These are phyloP conservation scores for Cataglyphis cursor DNA, from an alignment of 2,888 invertebrate genomes.

Conservation along the genomic window DNA sequence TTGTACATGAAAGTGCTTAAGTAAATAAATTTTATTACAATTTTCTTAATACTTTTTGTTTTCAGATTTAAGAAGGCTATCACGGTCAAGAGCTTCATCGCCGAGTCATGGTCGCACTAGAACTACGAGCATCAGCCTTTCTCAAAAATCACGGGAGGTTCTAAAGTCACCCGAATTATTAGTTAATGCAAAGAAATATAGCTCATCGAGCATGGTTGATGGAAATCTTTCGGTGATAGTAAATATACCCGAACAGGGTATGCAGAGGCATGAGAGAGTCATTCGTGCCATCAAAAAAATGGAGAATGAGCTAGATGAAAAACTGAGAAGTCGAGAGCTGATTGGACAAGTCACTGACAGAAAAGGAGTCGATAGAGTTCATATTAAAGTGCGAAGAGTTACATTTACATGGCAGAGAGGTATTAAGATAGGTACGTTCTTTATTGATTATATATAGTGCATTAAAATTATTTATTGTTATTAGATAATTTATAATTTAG, in stretches of 20 bases:
- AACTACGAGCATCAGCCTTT: conserved; percentile 73
- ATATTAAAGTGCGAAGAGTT: conserved; percentile 92
- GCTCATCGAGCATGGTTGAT: conserved; percentile 67
- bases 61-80: conserved; percentile 72
- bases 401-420: conserved; percentile 98
- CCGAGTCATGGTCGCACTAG: conserved; percentile 77
- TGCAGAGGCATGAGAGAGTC: conserved; percentile 83
- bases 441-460: neutral
- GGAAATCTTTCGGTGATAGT: conserved; percentile 69
- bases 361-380: conserved; percentile 89
- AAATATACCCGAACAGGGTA: conserved; percentile 70
- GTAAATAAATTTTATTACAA: neutral
- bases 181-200: conserved; percentile 59
- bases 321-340: conserved; percentile 88
- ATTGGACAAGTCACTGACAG: conserved; percentile 90
- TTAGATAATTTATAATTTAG: neutral
- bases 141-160: conserved; percentile 76
- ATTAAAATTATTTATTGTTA: conserved; percentile 1
- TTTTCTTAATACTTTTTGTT: conserved; percentile 31
- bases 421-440: conserved; percentile 91
- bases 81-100: conserved; percentile 81
- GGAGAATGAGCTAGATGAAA: conserved; percentile 90
- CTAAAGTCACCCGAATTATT: conserved; percentile 73
- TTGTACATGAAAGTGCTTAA: neutral
- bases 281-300: conserved; percentile 88